These are phyloP conservation scores for Dasypogon diadema DNA, from an alignment of 2,888 invertebrate genomes.

Conservation along the genomic window DNA sequence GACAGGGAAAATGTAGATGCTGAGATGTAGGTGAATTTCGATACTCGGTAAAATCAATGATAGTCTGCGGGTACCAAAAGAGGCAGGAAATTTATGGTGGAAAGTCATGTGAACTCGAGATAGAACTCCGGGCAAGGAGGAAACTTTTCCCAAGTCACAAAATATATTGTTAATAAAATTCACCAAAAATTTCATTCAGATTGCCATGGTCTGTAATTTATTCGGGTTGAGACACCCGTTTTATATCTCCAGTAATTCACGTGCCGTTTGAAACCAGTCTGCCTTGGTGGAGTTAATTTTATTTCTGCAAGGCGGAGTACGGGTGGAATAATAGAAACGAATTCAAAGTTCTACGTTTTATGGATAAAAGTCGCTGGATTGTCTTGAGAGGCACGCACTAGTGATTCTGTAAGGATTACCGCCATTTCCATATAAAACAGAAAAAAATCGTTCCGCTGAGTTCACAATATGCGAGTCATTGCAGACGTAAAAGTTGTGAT, in stretches of 20 bases:
- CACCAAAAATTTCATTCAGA: conserved; percentile 17
- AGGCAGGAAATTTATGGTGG: conserved; percentile 12
- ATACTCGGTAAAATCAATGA: conserved; percentile 31
- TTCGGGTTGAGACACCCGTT: neutral
- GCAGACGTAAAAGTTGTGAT: conserved; percentile 26
- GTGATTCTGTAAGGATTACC: neutral
- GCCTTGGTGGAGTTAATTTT: conserved; percentile 20
- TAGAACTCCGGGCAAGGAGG: neutral
- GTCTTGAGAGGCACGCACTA: neutral
- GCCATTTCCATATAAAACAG: neutral
- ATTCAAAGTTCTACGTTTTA: conserved; percentile 36
- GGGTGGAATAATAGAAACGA: conserved; percentile 26
- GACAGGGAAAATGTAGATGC: neutral
- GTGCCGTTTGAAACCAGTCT: neutral
- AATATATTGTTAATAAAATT: conserved; percentile 38
- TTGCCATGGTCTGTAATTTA: conserved; percentile 21
- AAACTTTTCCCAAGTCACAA: conserved; percentile 10
- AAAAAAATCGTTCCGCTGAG: neutral
- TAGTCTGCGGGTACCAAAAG: neutral
- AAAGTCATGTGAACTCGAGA: conserved; percentile 14
- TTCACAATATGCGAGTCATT: conserved; percentile 15
- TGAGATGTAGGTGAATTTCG: conserved; percentile 17
- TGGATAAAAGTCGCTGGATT: conserved; percentile 7
- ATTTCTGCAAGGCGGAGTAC: neutral
- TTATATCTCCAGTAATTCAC: neutral